Conservation (phyloP, 2,888 invertebrate genomes). For the Pogonocherus hispidulus region DNA sequence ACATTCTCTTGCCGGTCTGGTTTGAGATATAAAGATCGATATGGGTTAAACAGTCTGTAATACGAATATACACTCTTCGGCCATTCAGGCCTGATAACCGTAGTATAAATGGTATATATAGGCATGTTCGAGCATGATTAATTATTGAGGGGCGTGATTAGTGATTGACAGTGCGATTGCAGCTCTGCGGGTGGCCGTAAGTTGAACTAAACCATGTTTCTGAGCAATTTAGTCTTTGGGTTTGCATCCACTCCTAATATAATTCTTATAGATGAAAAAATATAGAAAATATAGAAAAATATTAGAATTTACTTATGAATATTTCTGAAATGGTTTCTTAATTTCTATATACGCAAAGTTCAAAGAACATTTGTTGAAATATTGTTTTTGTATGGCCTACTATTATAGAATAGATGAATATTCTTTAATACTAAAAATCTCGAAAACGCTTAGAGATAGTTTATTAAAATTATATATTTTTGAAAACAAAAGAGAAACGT, state of each 20-base stretch:
- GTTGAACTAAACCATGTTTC: slow-evolving; percentile 46
- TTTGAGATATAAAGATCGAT: slow-evolving; percentile 27
- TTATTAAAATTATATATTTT: no score
- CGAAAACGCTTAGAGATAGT: no score
- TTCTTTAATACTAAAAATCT: no score
- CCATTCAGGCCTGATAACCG: slow-evolving; percentile 21
- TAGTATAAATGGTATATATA: slow-evolving; percentile 40
- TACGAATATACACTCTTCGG: slow-evolving; percentile 17
- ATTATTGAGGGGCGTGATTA: slow-evolving; percentile 68
- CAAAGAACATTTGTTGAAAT: no score
- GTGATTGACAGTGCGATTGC: slow-evolving; percentile 69
- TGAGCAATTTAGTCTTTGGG: slow-evolving; percentile 7
- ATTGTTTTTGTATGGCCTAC: no score
- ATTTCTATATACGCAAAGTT: no score
- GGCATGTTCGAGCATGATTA: slow-evolving; percentile 65
- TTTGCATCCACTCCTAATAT: neutral
- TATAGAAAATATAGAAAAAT: no score
- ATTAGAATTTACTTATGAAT: no score
- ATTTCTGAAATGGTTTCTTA: no score
- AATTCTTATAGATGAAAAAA: no score
- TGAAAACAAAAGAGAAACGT: no score
- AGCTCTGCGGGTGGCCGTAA: slow-evolving; percentile 65
- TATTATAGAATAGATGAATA: no score
- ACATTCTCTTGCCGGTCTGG: slow-evolving; percentile 14
- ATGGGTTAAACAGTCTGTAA: slow-evolving; percentile 32